Percentiles rank a stretch among this genome's conserved stretches.
phyloP scores from a whole-genome alignment of 2,797 vertebrate species.

The Acrocephalus scirpaceus region DNA sequence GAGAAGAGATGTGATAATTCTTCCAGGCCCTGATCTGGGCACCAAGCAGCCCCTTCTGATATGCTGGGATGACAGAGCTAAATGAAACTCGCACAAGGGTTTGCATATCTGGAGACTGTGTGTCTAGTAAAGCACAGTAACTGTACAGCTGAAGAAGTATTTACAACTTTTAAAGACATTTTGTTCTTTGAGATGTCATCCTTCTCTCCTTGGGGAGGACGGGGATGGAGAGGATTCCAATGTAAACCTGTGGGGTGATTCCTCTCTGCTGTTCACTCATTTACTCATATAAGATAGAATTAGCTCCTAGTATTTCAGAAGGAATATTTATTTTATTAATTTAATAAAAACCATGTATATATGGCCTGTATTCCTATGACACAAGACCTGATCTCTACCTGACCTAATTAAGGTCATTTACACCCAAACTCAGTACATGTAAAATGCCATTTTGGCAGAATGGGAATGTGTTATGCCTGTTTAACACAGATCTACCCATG shows the following conservation, averaged over 20 bases:
- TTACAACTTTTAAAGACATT: background rate
- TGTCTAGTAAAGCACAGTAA: background rate
- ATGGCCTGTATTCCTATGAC: background rate
- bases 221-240: background rate
- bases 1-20: background rate
- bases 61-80: background rate
- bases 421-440: background rate
- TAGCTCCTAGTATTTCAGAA: background rate
- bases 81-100: background rate
- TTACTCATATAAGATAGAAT: background rate
- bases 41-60: background rate
- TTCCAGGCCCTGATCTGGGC: background rate
- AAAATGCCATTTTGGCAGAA: background rate
- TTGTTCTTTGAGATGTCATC: background rate
- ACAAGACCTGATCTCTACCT: background rate
- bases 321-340: background rate
- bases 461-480: background rate
- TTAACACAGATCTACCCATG: background rate
- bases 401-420: background rate
- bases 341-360: background rate
- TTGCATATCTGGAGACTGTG: background rate
- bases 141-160: background rate
- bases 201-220: background rate
- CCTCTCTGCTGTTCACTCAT: background rate
- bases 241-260: background rate